These are phyloP conservation scores for Phenganax marumi DNA, from an alignment of 92 coral and sea anemone species.

Conservation along the genomic window DNA sequence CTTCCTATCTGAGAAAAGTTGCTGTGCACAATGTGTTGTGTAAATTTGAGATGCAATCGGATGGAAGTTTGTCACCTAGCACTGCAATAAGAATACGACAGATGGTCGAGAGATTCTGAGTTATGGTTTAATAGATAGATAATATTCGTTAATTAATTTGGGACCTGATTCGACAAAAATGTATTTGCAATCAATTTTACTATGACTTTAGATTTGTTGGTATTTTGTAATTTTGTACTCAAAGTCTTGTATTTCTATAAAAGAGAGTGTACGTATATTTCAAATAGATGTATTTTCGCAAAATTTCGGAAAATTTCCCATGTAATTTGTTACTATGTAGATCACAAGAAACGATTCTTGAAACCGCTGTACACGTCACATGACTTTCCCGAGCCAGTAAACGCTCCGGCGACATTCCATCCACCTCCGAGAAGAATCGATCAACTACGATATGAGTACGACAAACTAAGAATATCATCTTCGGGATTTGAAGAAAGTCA, in stretches of 20 bases:
- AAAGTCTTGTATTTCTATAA: neutral
- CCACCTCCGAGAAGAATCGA: conserved; percentile 78
- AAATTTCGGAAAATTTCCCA: too few species aligned
- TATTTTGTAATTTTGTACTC: neutral
- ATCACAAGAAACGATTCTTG: conserved; percentile 2
- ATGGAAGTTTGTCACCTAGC: conserved; percentile 84
- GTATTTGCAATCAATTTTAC: too few species aligned
- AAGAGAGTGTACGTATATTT: too few species aligned
- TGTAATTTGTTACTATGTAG: neutral
- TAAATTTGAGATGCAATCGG: conserved; percentile 69
- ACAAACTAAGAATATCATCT: conserved; percentile 70
- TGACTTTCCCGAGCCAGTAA: conserved; percentile 65
- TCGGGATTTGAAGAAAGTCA: conserved; percentile 56
- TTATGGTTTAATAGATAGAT: too few species aligned
- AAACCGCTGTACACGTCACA: conserved; percentile 40
- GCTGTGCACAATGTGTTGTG: conserved; percentile 69
- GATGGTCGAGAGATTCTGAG: neutral
- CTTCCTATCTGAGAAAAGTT: conserved; percentile 90
- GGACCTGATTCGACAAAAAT: too few species aligned
- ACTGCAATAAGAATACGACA: conserved; percentile 57
- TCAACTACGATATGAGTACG: conserved; percentile 74
- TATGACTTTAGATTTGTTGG: neutral
- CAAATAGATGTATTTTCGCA: too few species aligned
- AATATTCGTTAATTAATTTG: too few species aligned
- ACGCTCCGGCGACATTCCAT: conserved; percentile 83